Evolutionary conservation across 2,888 invertebrate genomes (phyloP).

Genomic region (Orchesellides sinensis): DNA sequence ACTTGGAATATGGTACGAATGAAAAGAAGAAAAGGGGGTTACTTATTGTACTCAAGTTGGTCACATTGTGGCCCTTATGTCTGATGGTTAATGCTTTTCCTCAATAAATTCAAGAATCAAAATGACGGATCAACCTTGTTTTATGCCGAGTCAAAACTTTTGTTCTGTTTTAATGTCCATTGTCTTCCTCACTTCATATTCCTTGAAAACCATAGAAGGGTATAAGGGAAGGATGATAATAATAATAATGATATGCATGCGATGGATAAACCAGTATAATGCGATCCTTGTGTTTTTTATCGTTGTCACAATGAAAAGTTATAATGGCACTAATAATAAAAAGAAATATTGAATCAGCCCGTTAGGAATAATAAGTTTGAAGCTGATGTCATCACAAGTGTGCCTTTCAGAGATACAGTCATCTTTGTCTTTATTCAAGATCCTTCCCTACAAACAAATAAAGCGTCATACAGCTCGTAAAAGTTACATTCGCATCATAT

Average conservation of each 20-base stretch:
- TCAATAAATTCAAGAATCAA: constrained; percentile 51
- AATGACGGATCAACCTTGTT: constrained; percentile 44
- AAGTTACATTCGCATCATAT: too few relatives aligned
- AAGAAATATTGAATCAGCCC: constrained; percentile 60
- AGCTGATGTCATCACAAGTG: constrained; percentile 16
- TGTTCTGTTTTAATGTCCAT: constrained; percentile 26
- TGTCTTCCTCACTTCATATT: not conserved
- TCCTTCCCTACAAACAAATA: constrained; percentile 13
- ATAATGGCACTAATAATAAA: constrained; percentile 39
- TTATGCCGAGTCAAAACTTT: constrained; percentile 55
- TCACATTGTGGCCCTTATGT: constrained; percentile 62
- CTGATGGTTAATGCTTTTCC: constrained; percentile 50
- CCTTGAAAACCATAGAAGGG: not conserved
- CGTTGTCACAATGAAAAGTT: not conserved
- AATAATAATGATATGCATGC: constrained; percentile 11
- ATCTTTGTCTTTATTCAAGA: constrained; percentile 3
- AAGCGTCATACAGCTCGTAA: not conserved
- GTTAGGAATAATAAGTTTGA: constrained; percentile 39
- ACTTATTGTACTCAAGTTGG: constrained; percentile 24
- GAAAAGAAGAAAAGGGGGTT: not conserved
- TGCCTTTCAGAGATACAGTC: not conserved
- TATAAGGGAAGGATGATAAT: constrained; percentile 1
- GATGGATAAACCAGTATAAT: not conserved
- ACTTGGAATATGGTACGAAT: constrained; percentile 34
- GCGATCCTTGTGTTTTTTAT: not conserved